These are phyloP conservation scores for Thryonomys swinderianus DNA, from an alignment of 2,113 vertebrate genomes.

Conservation along the genomic window DNA sequence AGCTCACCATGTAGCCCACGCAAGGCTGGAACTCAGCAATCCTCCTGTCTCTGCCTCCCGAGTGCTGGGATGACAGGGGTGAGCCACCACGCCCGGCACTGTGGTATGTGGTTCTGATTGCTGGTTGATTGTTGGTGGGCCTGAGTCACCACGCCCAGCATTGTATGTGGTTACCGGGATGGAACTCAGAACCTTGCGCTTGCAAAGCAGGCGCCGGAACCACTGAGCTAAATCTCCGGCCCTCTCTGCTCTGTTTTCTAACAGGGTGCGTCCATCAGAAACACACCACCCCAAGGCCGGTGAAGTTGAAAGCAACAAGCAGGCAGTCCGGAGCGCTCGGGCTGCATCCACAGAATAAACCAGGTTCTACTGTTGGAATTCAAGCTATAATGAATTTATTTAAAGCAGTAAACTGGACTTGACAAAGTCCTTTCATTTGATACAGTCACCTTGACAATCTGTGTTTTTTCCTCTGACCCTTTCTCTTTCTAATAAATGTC, in stretches of 20 bases:
- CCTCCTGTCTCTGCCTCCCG: too few species aligned
- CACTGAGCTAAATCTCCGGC: too few species aligned
- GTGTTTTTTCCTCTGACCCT: neutral
- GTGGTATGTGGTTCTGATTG: too few species aligned
- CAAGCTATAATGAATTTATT: neutral
- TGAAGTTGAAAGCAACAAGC: neutral
- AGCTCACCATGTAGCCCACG: too few species aligned
- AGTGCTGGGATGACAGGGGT: too few species aligned
- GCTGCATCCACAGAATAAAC: neutral
- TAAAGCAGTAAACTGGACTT: neutral
- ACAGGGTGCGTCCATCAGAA: neutral
- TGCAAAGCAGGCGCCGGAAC: too few species aligned
- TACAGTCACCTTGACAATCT: neutral
- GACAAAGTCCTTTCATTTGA: constrained; percentile 20
- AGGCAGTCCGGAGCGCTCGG: neutral
- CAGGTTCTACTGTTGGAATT: neutral
- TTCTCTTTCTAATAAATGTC: constrained; percentile 48
- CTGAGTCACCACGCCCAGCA: too few species aligned
- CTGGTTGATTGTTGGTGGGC: too few species aligned
- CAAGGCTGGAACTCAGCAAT: too few species aligned
- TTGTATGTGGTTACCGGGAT: too few species aligned
- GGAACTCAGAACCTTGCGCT: too few species aligned
- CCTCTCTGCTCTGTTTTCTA: neutral
- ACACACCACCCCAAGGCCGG: neutral
- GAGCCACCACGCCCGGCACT: too few species aligned